These are phyloP conservation scores for Opisthocomus hoazin DNA, from an alignment of 2,113 vertebrate species.

Conservation along the genomic window DNA sequence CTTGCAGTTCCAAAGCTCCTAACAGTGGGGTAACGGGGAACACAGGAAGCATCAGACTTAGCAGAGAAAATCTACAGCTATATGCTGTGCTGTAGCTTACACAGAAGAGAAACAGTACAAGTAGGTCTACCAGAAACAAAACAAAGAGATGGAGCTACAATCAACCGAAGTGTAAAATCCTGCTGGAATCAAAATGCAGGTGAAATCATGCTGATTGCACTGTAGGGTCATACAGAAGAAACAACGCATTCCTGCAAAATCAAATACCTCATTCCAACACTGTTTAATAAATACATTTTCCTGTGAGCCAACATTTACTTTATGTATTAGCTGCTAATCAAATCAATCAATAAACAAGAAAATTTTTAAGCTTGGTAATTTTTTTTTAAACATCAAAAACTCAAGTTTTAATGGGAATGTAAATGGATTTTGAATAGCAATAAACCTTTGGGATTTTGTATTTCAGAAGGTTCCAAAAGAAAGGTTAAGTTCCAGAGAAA, in stretches of 20 bases:
- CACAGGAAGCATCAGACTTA: rapidly evolving
- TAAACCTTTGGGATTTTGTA: neutral
- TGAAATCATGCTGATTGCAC: neutral
- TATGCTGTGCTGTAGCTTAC: neutral
- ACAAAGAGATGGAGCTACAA: neutral
- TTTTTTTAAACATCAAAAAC: neutral
- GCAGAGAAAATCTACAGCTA: neutral
- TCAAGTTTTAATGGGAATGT: neutral
- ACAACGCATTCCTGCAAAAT: neutral
- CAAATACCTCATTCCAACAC: neutral
- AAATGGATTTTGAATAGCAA: neutral
- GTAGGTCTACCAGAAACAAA: neutral
- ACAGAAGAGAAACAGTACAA: neutral
- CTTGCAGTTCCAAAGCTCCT: neutral
- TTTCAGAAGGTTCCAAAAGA: neutral
- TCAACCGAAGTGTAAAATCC: neutral
- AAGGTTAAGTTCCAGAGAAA: neutral
- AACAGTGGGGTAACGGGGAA: rapidly evolving
- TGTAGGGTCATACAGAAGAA: neutral
- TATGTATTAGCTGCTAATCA: neutral
- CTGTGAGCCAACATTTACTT: neutral
- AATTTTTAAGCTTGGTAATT: no score
- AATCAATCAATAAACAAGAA: neutral
- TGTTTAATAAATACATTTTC: neutral
- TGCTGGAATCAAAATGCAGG: neutral